A percentile compares a stretch with the other conserved stretches of the same genome.
Conservation (phyloP, 2,113 vertebrate species). For the Urocolius indicus region DNA sequence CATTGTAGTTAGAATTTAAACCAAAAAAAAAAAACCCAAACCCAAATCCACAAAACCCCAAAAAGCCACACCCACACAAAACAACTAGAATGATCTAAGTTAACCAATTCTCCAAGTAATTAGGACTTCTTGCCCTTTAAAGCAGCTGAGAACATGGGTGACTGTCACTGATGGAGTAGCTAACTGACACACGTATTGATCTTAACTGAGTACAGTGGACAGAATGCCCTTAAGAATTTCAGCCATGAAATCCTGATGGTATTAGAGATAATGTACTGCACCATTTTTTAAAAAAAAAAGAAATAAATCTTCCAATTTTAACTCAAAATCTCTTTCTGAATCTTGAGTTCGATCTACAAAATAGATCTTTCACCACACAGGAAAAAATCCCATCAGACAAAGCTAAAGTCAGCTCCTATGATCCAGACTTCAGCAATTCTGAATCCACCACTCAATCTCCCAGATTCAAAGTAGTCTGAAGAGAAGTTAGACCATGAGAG, state of each 20-base stretch:
- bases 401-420: not conserved
- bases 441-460: not conserved
- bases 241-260: not conserved
- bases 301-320: not conserved
- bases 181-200: not conserved
- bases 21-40: too few relatives aligned
- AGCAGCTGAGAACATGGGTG: not conserved
- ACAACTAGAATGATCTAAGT: not conserved
- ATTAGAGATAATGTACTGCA: not conserved
- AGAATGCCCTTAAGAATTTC: not conserved
- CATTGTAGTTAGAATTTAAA: not conserved
- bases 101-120: not conserved
- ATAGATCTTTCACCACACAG: not conserved
- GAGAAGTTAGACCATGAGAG: not conserved
- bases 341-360: not conserved
- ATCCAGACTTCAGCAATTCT: not conserved
- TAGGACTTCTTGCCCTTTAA: not conserved
- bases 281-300: not conserved
- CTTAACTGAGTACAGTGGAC: rapidly evolving
- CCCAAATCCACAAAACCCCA: rapidly evolving
- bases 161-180: not conserved
- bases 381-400: not conserved
- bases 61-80: not conserved
- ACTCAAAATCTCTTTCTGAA: not conserved
- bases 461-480: not conserved